Evolutionary conservation across 2,113 vertebrate species (phyloP).

Genomic region (Labrus mixtus): DNA sequence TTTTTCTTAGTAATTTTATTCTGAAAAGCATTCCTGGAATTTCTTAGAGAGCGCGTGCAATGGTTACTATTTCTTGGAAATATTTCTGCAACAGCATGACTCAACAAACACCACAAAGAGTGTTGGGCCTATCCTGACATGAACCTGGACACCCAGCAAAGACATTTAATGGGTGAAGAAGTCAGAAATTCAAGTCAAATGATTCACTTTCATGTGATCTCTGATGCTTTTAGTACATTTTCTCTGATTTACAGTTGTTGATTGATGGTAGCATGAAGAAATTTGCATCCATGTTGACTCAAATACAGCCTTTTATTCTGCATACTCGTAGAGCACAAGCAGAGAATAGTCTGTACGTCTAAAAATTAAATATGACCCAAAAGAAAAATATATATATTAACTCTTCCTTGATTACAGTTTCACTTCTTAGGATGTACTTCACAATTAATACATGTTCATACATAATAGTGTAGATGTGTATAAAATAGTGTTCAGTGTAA

Average conservation of each 20-base stretch:
- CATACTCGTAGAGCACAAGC: neutral
- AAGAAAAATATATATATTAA: neutral
- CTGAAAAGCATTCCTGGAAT: conserved; percentile 23
- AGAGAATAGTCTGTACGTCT: neutral
- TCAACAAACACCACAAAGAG: conserved; percentile 23
- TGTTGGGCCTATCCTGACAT: conserved; percentile 23
- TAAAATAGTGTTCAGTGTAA: neutral
- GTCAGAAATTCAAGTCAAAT: conserved; percentile 1
- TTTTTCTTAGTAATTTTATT: conserved; percentile 20
- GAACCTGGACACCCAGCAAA: conserved; percentile 4
- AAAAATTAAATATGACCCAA: neutral
- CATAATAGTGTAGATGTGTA: neutral
- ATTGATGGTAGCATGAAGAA: neutral
- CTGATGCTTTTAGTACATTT: neutral
- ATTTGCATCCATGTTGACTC: neutral
- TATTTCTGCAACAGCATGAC: conserved; percentile 31
- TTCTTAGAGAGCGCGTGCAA: conserved; percentile 19
- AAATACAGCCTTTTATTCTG: neutral
- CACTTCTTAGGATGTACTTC: neutral
- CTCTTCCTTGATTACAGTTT: neutral
- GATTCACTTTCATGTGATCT: neutral
- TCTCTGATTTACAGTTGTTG: neutral
- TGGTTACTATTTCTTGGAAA: conserved; percentile 32
- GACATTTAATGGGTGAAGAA: conserved; percentile 3
- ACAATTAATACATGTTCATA: neutral